Evolutionary conservation across 2,888 invertebrate species (phyloP), one percentile per base, ranked within the genome.

Genomic region (Girardia tigrina): DNA sequence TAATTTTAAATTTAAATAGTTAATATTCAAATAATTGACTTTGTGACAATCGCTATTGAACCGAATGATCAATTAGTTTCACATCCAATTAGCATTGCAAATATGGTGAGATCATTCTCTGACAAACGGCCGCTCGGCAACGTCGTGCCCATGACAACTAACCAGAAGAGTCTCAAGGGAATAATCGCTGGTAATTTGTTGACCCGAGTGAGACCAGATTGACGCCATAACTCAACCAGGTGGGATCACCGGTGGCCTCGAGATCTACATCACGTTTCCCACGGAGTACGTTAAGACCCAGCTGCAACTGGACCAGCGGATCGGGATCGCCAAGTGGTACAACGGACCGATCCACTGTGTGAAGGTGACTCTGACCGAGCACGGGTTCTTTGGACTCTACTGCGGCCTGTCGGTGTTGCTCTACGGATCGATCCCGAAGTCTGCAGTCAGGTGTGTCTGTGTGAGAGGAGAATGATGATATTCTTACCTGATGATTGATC

Each of bases 281-380:
- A 98, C 97, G 4, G 98, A 98, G 86, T 98, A 93, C 85, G 95
- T 98, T 1, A 99, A 98, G 87, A 98, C 98, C 78, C 97, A 98
- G 83, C 87, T 99, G 78, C 98, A 99, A 84, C 86, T 98, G 79
- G 98, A 98, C 84, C 95, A 97, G 85, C 92, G 94, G 87, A 83
- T 87, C 14, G 84, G 84, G 6, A 77, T 75, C 26, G 78, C 79
- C 28, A 81, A 80, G 42, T 81, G 90, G 81, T 98, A 94, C 85
- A 86, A 88, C 12, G 95, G 95, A 29, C 92, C 94, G 79, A 83
- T 84, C 0, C 94, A 97, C 84, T 94, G 94, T 83, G 90, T 92
- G 0, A 90, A 89, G 83, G 91, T 94, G 84, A 98, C 98, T 0
- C 89, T 95, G 0, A 88, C 89, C 79, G 87, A 87, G 16, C 90